Base-by-base conservation (phyloP, 1,140 invertebrate species). In the Philaenus spumarius region DNA sequence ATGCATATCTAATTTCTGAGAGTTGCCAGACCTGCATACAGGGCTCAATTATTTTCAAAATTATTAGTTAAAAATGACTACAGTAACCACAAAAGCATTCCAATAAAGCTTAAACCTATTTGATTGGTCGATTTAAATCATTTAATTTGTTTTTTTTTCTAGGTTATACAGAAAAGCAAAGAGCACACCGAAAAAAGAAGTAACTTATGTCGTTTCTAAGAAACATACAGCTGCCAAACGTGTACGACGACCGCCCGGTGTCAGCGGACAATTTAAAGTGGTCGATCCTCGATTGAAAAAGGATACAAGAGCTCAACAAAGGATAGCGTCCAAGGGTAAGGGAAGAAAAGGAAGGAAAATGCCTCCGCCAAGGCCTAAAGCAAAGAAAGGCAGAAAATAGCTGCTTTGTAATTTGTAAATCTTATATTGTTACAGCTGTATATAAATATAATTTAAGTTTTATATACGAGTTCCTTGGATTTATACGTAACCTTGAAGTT, bases 261-360 rank as follows among this genome's bases (percentile, higher is more conserved):
- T 96, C 0, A 93, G 94, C 74, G 95, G 96, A 55, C 86, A 79
- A 12, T 99, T 90, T 71, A 96, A 90, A 72, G 82, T 98, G 2
- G 97, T 99, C 0, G 96, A 99, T 82, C 83, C 85, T 4, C 77
- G 96, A 58, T 87, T 98, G 86, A 98, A 98, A 73, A 98, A 98
- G 75, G 97, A 98, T 72, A 61, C 59, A 19, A 43, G 68, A 35
- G 66, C 64, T 7, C 50, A 53, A 22, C 35, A 53, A 22, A 37
- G 50, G 35, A 14, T 53, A 20, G 14, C 35, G 11, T 7, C 50
- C 7, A 53, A 53, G 37, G 34, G 15, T 2, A n/a, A n/a, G n/a
- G 6, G 50, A 34, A 22, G 20, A 12, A 17, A 53, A 53, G 26
- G 35, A 53, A 39, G 50, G 17, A 39, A 53, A 35, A 34, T 11